Conservation (phyloP, 2,113 vertebrate species). For the Tetrax tetrax region DNA sequence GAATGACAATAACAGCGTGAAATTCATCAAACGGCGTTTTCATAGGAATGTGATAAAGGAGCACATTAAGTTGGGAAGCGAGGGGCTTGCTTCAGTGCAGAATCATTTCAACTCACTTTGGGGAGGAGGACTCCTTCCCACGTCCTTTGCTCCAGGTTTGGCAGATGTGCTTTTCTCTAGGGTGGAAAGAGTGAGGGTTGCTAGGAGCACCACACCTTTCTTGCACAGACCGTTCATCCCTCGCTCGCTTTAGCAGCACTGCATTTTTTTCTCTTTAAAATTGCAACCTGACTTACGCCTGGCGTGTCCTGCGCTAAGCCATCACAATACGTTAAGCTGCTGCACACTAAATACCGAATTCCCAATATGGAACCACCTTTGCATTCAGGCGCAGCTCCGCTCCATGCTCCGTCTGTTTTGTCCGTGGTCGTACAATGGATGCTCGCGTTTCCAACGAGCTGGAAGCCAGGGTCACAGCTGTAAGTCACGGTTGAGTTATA, state of each 20-base stretch:
- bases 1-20: fast-evolving
- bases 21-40: fast-evolving
- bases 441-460: not conserved
- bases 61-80: fast-evolving
- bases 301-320: fast-evolving
- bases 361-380: not conserved
- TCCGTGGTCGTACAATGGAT: conserved; percentile 28
- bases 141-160: not conserved
- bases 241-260: fast-evolving
- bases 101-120: not conserved
- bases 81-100: fast-evolving
- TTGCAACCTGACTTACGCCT: fast-evolving
- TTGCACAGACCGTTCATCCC: fast-evolving
- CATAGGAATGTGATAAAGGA: fast-evolving
- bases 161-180: not conserved
- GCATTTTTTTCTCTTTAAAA: not conserved
- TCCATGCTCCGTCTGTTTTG: conserved; percentile 26
- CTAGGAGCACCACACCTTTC: fast-evolving
- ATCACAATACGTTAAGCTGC: fast-evolving
- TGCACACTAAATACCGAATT: not conserved
- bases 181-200: fast-evolving
- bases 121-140: not conserved
- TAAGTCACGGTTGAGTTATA: conserved; percentile 64
- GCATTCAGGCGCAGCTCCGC: conserved; percentile 20
- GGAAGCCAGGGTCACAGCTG: conserved; percentile 47